Evolutionary conservation across 2,888 invertebrate genomes (phyloP), one percentile per base, ranked within the genome.

Genomic region (Dermolepida albohirtum): DNA sequence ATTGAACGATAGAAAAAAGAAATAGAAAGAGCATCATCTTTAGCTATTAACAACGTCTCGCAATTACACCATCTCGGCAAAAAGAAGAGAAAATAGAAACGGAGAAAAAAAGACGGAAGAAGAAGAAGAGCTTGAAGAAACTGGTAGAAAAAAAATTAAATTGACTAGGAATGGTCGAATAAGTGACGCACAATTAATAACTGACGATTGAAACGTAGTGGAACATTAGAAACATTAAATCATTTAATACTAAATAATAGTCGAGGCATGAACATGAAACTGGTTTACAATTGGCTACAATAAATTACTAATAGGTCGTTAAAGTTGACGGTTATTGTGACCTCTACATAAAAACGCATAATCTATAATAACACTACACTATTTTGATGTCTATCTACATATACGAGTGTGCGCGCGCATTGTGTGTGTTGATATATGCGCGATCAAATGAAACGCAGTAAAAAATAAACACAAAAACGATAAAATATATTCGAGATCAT

Each of bases 231-330:
- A 64, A 51, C 57, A 62, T 59, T 67, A 67, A 67, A 67, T 67
- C 51, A 59, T 59, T 67, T 67, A 57, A 51, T 62, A 14, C 62
- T 40, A 62, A 67, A 66, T 57, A 59, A 66, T 40, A 66, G 59
- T 34, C 43, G 41, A 47, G 50, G 41, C 66, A 51, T 50, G 59
- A 67, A 41, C 50, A 62, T 17, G 68, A 68, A 71, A 71, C 70
- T 71, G 68, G 71, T 71, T 71, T 71, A 63, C 68, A 70, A 71
- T 70, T 68, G 64, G 64, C 71, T 54, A 64, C 54, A 66, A 71
- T 71, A 70, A 70, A 71, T 71, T 66, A 71, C 66, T 49, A 63
- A 70, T 67, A 68, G 67, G 64, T 71, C 71, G 70, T 70, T 71
- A 71, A 68, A 70, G 62, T 54, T 66, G 69, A 67, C 69, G 67